Conservation (phyloP, 2,888 invertebrate species). For the Margaritifera margaritifera region DNA sequence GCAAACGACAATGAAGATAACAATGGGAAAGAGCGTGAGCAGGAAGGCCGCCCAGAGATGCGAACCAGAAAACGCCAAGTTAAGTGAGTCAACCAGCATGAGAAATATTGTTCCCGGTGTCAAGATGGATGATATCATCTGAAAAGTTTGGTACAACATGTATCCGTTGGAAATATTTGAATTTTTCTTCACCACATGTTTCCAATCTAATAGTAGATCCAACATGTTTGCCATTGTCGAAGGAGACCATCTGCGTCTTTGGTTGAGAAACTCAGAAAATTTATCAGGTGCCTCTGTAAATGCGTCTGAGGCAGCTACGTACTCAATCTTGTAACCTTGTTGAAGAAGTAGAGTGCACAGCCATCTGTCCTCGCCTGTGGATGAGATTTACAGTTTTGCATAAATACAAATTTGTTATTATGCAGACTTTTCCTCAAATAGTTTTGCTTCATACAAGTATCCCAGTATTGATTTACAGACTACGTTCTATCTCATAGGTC, state of each 20-base stretch:
- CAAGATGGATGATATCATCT: constrained; percentile 85
- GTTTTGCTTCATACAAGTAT: too few relatives aligned
- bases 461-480: too few relatives aligned
- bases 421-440: too few relatives aligned
- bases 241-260: constrained; percentile 97
- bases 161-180: constrained; percentile 88
- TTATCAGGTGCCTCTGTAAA: constrained; percentile 96
- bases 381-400: too few relatives aligned
- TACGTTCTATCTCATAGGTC: too few relatives aligned
- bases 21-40: constrained; percentile 56
- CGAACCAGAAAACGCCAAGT: constrained; percentile 74
- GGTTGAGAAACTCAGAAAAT: constrained; percentile 87
- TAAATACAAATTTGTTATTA: too few relatives aligned
- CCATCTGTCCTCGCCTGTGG: constrained; percentile 95
- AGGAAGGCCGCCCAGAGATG: constrained; percentile 74
- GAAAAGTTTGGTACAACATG: constrained; percentile 57
- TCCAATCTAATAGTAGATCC: constrained; percentile 79
- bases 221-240: constrained; percentile 99
- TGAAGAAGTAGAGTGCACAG: constrained; percentile 95
- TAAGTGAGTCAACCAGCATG: constrained; percentile 81
- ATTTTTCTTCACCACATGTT: constrained; percentile 85
- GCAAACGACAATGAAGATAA: constrained; percentile 53
- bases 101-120: constrained; percentile 83
- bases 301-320: constrained; percentile 98
- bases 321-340: constrained; percentile 97